Evolutionary conservation across 2,888 invertebrate genomes (phyloP).

Genomic region (Athalia cordata): DNA sequence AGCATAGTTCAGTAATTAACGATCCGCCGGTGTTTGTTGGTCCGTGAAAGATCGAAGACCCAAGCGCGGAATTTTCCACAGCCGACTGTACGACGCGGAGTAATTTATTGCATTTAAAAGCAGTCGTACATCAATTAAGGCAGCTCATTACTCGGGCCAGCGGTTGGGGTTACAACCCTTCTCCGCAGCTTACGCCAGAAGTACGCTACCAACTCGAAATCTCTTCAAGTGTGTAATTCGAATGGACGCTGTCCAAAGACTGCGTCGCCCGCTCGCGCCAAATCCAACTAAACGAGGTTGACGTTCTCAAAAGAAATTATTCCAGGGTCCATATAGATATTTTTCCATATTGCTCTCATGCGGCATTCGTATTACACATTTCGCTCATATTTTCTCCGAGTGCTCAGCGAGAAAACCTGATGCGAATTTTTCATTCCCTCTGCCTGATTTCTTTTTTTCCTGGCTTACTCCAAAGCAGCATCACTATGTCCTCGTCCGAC

Average conservation of each 20-base stretch:
- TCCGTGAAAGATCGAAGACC: conserved; percentile 44
- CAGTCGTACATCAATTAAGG: conserved; percentile 48
- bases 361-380: no score
- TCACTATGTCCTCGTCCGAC: conserved; percentile 16
- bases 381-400: conserved; percentile 28
- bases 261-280: conserved; percentile 35
- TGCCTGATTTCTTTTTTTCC: no score
- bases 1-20: conserved; percentile 40
- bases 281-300: conserved; percentile 37
- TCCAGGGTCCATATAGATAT: conserved; percentile 24
- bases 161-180: conserved; percentile 47
- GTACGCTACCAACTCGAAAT: conserved; percentile 43
- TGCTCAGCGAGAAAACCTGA: background rate
- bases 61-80: conserved; percentile 40
- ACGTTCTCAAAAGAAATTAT: conserved; percentile 37
- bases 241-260: conserved; percentile 46
- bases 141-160: conserved; percentile 47
- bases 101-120: conserved; percentile 48
- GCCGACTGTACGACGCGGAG: conserved; percentile 42
- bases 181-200: conserved; percentile 35
- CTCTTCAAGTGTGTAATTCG: conserved; percentile 47
- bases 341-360: background rate
- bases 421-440: conserved; percentile 15
- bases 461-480: background rate
- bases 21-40: conserved; percentile 26